Conservation (phyloP, 2,797 vertebrate genomes). For the Pangasius macronema region DNA sequence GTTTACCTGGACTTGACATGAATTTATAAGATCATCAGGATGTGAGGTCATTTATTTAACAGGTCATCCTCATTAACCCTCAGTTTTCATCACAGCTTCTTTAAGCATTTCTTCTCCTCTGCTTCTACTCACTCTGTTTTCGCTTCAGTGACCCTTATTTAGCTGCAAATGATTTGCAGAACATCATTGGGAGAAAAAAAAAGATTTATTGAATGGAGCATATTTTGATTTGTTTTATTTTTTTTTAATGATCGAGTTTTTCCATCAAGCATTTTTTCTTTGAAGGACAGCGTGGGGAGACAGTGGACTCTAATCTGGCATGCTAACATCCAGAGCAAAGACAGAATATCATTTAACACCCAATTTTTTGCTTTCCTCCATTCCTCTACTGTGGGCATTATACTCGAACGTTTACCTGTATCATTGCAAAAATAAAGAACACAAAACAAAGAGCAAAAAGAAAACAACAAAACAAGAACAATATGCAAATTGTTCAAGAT, state of each 20-base stretch:
- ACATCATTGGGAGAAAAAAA: slow-evolving; percentile 51
- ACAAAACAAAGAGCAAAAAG: slow-evolving; percentile 62
- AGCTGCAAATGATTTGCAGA: slow-evolving; percentile 54
- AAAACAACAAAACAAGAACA: slow-evolving; percentile 65
- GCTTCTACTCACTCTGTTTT: slow-evolving; percentile 45
- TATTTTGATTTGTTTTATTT: slow-evolving; percentile 54
- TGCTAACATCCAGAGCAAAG: slow-evolving; percentile 63
- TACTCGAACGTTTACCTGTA: slow-evolving; percentile 73
- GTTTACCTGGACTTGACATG: slow-evolving; percentile 19
- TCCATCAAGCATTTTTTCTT: slow-evolving; percentile 74
- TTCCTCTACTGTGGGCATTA: slow-evolving; percentile 64
- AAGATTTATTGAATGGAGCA: slow-evolving; percentile 47
- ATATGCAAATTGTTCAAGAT: slow-evolving; percentile 69
- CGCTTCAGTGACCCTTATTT: slow-evolving; percentile 50
- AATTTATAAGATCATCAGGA: slow-evolving; percentile 21
- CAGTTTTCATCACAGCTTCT: slow-evolving; percentile 51
- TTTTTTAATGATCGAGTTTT: slow-evolving; percentile 73
- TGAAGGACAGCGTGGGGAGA: slow-evolving; percentile 61
- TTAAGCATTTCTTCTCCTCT: slow-evolving; percentile 54
- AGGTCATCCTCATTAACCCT: slow-evolving; percentile 49
- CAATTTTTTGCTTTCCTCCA: slow-evolving; percentile 45
- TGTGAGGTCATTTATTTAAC: slow-evolving; percentile 30
- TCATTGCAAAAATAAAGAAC: slow-evolving; percentile 51
- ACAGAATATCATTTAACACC: slow-evolving; percentile 58
- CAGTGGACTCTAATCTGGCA: slow-evolving; percentile 62